Evolutionary conservation across 2,888 invertebrate genomes (phyloP), one percentile per base, ranked within the genome.

Genomic region (Leptopilina syphax): DNA sequence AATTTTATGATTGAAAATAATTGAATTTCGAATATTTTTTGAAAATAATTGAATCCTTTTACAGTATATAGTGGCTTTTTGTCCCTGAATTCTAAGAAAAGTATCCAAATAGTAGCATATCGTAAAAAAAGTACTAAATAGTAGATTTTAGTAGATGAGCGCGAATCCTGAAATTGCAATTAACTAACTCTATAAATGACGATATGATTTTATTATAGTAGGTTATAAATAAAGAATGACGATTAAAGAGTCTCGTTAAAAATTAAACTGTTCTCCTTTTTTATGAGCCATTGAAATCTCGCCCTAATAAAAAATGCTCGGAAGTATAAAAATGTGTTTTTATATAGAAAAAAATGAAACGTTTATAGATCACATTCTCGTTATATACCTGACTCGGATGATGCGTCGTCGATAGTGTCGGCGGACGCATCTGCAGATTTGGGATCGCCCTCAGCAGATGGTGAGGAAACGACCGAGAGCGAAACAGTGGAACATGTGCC

Each of bases 361-460:
- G 65, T 65, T 83, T 78, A 68, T 84, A 90, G 90, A 84, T 88
- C 88, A 50, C 89, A 89, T 77, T 86, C 87, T 4, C 87, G 88
- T 54, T 91, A 91, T 83, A 84, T 87, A 65, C 85, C 88, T 65
- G 91, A 92, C 77, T 91, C 91, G 77, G 91, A 91, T 84, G 91
- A 91, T 80, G 89, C 89, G 7, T 91, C 91, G 79, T 91, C 91
- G 77, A 86, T 91, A 12, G 86, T 89, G 12, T 91, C 91, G 76
- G 90, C 88, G 47, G 91, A 90, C 79, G 91, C 89, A 7, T 90
- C 90, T 77, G 90, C 89, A 41, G 91, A 90, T 83, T 85, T 90
- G 65, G 91, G 89, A 80, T 88, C 90, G 44, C 87, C 87, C 4
- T 90, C 90, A 65, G 87, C 83, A 50, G 90, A 90, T 76, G 89